These are phyloP conservation scores for Atractosteus spatula DNA, from an alignment of 2,113 vertebrate species.

Conservation along the genomic window DNA sequence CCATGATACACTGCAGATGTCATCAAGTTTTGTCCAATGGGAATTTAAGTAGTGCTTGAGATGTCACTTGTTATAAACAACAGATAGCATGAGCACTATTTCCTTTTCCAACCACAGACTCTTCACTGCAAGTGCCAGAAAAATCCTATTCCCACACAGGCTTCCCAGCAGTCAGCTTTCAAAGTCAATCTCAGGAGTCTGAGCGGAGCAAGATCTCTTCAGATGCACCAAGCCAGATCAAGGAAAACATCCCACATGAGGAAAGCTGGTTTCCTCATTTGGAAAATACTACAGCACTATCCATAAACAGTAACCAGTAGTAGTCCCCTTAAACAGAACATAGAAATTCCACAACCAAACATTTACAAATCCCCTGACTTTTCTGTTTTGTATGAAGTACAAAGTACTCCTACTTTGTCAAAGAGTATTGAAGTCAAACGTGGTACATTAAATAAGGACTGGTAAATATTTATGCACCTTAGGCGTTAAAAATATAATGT, in stretches of 20 bases:
- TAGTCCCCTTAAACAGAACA: not conserved
- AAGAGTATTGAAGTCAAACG: not conserved
- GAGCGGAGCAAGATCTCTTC: constrained; percentile 8
- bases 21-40: constrained; percentile 21
- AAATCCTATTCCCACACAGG: constrained; percentile 34
- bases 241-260: not conserved
- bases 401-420: not conserved
- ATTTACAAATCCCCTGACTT: not conserved
- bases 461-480: not conserved
- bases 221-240: constrained; percentile 14
- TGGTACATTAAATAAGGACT: not conserved
- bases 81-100: constrained; percentile 33
- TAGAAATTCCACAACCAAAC: not conserved
- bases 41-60: constrained; percentile 24
- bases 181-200: constrained; percentile 14
- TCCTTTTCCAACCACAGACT: constrained; percentile 29
- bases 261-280: constrained; percentile 2
- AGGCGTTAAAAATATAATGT: not conserved
- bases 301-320: not conserved
- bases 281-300: constrained; percentile 1
- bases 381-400: not conserved
- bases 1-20: constrained; percentile 32
- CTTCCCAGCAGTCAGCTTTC: constrained; percentile 23
- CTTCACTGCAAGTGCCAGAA: constrained; percentile 23
- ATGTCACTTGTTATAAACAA: constrained; percentile 40